Percentiles rank a stretch among this genome's conserved stretches.
Evolutionary conservation across 2,113 vertebrate species (phyloP).

Genomic region (Trogon surrucura): DNA sequence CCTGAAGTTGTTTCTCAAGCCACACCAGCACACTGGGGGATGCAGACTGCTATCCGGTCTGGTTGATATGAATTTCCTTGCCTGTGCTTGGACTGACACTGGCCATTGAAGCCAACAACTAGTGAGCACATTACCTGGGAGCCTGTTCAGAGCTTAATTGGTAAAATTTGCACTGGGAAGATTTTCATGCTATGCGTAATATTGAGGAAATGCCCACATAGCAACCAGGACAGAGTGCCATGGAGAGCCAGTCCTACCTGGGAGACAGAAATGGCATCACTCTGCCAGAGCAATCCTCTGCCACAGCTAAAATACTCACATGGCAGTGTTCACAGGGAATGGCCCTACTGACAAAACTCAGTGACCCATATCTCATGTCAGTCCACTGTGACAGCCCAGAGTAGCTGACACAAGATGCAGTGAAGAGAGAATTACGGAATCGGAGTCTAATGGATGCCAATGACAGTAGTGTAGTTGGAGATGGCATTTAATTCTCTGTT

Average conservation of each 20-base stretch:
- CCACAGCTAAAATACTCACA: background rate
- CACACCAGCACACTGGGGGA: no score
- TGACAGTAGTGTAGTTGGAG: background rate
- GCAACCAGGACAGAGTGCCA: background rate
- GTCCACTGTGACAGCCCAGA: background rate
- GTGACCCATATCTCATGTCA: background rate
- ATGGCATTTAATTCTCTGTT: background rate
- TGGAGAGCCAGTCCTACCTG: background rate
- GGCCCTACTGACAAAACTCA: background rate
- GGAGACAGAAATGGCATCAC: background rate
- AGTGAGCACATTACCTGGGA: background rate
- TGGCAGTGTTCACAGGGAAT: background rate
- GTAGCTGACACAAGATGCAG: background rate
- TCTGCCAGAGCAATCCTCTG: background rate
- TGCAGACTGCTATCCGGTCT: rapidly evolving
- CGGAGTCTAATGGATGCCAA: background rate
- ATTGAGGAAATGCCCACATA: rapidly evolving
- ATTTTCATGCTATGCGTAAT: background rate
- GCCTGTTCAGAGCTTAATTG: background rate
- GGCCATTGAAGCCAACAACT: background rate
- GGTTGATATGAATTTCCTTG: background rate
- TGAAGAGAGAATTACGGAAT: background rate
- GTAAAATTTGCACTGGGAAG: background rate
- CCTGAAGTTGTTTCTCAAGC: background rate
- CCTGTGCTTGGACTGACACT: rapidly evolving